A percentile compares a stretch with the other conserved stretches of the same genome.
Conservation (phyloP, 2,888 invertebrate species). For the Drosophila ezoana region DNA sequence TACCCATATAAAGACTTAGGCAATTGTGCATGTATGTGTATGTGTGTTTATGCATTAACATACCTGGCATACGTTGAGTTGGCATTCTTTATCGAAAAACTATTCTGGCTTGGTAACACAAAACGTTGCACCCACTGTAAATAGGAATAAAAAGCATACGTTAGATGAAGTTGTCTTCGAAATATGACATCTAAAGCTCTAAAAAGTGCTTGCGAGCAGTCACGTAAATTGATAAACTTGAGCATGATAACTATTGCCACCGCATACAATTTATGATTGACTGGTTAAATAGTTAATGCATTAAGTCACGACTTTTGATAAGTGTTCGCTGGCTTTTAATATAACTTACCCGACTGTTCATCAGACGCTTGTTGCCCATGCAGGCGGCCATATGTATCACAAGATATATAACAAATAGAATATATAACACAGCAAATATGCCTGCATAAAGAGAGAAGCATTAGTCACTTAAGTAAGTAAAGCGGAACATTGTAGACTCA, state of each 20-base stretch:
- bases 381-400: conserved; percentile 89
- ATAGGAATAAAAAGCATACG: conserved; percentile 16
- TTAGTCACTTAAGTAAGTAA: conserved; percentile 3
- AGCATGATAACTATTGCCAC: conserved; percentile 23
- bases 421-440: conserved; percentile 88
- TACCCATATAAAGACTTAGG: conserved; percentile 20
- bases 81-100: conserved; percentile 86
- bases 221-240: conserved; percentile 72
- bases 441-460: conserved; percentile 68
- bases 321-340: conserved; percentile 14
- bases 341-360: conserved; percentile 85
- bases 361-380: conserved; percentile 87
- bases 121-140: conserved; percentile 86
- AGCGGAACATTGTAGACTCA: conserved; percentile 57
- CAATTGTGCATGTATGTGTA: conserved; percentile 18
- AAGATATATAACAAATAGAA: conserved; percentile 90
- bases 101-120: conserved; percentile 86
- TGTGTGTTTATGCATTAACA: conserved; percentile 61
- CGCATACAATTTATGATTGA: conserved; percentile 46
- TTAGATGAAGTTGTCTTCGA: conserved; percentile 38
- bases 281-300: conserved; percentile 26
- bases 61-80: conserved; percentile 87
- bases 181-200: conserved; percentile 38
- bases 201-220: conserved; percentile 41
- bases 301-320: conserved; percentile 48